Evolutionary conservation across 2,888 invertebrate genomes (phyloP).

Genomic region (Synanthedon andrenaeformis): DNA sequence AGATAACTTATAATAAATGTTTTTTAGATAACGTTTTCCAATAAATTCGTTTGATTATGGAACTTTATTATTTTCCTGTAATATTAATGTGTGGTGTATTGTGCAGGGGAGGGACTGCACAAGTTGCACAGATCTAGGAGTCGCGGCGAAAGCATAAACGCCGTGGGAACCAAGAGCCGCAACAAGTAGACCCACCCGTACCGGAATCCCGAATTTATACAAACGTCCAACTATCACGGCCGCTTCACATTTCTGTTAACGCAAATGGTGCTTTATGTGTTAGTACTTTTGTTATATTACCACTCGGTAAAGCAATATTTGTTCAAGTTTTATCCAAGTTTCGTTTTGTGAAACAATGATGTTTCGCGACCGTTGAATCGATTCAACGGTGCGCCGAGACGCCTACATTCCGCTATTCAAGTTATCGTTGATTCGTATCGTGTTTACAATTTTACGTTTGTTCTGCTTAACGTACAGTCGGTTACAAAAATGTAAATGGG

Average conservation of each 20-base stretch:
- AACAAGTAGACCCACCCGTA: slow-evolving; percentile 47
- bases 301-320: slow-evolving; percentile 35
- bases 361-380: slow-evolving; percentile 35
- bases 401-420: background rate
- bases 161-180: slow-evolving; percentile 71
- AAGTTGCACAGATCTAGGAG: slow-evolving; percentile 83
- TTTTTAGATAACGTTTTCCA: too few species aligned
- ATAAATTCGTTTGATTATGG: too few species aligned
- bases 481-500: too few species aligned
- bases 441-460: too few species aligned
- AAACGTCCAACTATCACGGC: slow-evolving; percentile 29
- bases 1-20: too few species aligned
- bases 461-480: too few species aligned
- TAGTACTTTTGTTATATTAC: slow-evolving; percentile 26
- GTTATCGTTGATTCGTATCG: too few species aligned
- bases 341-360: slow-evolving; percentile 19
- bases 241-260: slow-evolving; percentile 32
- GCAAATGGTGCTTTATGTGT: slow-evolving; percentile 56
- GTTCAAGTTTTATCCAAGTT: slow-evolving; percentile 13
- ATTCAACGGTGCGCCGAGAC: slow-evolving; percentile 7
- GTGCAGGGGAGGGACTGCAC: slow-evolving; percentile 73
- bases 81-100: too few species aligned
- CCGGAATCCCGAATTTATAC: slow-evolving; percentile 34
- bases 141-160: slow-evolving; percentile 84
- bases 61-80: too few species aligned